These are phyloP conservation scores for Cladorhizidae sp. DNA, from an alignment of 37 sponge, comb jelly and placozoan genomes.

Conservation along the genomic window DNA sequence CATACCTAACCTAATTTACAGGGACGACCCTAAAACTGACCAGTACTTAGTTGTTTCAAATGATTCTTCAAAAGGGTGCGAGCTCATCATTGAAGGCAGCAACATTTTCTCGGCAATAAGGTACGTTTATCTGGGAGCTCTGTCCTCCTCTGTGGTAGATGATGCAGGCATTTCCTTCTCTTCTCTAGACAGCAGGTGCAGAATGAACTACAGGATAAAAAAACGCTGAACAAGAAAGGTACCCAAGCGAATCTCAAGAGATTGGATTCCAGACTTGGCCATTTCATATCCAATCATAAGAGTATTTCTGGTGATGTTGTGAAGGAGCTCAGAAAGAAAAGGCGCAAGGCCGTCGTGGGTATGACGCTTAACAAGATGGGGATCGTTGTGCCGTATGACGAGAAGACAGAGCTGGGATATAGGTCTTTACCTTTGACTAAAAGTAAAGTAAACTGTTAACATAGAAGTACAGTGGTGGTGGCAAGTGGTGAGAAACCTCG, in stretches of 20 bases:
- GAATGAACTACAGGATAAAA: slow-evolving; percentile 30
- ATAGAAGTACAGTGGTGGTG: neutral
- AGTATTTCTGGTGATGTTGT: neutral
- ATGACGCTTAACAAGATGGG: slow-evolving; percentile 73
- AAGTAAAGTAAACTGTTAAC: slow-evolving; percentile 33
- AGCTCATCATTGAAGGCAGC: slow-evolving; percentile 35
- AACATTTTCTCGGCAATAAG: slow-evolving; percentile 66
- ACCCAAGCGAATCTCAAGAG: slow-evolving; percentile 16
- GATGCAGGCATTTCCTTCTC: neutral
- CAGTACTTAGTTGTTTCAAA: slow-evolving; percentile 53
- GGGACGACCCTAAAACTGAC: slow-evolving; percentile 71
- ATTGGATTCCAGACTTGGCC: slow-evolving; percentile 17
- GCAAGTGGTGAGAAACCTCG: neutral
- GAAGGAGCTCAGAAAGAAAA: slow-evolving; percentile 24
- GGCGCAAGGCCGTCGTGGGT: slow-evolving; percentile 49
- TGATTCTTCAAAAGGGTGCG: slow-evolving; percentile 31
- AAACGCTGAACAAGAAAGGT: neutral
- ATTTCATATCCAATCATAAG: neutral
- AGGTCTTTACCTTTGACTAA: slow-evolving; percentile 76
- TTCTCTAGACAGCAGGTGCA: neutral
- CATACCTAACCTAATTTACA: too few relatives aligned
- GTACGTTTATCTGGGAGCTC: slow-evolving; percentile 1
- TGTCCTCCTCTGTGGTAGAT: too few relatives aligned
- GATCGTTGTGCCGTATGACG: slow-evolving; percentile 78
- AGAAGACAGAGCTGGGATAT: slow-evolving; percentile 81